Base-by-base conservation (phyloP, 2,113 vertebrate species). In the Cardinalis cardinalis region DNA sequence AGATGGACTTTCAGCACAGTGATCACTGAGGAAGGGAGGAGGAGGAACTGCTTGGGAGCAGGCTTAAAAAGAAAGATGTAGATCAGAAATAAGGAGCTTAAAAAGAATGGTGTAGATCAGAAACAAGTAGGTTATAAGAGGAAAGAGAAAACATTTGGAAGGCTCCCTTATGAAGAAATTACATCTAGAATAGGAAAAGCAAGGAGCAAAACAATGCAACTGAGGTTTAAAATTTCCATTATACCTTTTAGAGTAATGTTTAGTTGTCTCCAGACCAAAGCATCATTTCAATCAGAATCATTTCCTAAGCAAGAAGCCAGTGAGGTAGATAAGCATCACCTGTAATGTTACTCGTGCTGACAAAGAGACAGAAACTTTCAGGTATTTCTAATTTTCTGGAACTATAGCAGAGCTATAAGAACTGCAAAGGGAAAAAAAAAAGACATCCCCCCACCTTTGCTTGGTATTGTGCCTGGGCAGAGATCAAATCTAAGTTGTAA, bases 311-410 rank as follows among this genome's bases (percentile, higher is more conserved):
- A 69, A 84, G 44, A 84, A 90, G 34, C 21, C 55, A 90, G 68
- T 74, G 80, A 72, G 3, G 53, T 43, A 71, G 73, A 75, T 72
- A 86, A 94, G 5, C 44, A 87, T 92, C 61, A 74, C 69, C 53
- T 87, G 36, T 66, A 86, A 74, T 75, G 34, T 71, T 89, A 64
- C 11, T 86, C 0, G 0, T 73, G 60, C 24, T 87, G 53, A 52
- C 21, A 70, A 71, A 70, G 58, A 83, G 14, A 49, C 0, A 10
- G 78, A 84, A 86, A 51, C 36, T 81, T 77, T 71, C n/a, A 86
- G 60, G 16, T 60, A 13, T 75, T 95, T 90, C 76, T 78, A 4
- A 65, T 94, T 90, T 95, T 86, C 58, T 88, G 51, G 17, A 75
- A 19, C 12, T 86, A 6, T 48, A 64, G 48, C 26, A 77, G 18